phyloP scores from a whole-genome alignment of 2,113 vertebrate species.

The Pelodiscus sinensis region DNA sequence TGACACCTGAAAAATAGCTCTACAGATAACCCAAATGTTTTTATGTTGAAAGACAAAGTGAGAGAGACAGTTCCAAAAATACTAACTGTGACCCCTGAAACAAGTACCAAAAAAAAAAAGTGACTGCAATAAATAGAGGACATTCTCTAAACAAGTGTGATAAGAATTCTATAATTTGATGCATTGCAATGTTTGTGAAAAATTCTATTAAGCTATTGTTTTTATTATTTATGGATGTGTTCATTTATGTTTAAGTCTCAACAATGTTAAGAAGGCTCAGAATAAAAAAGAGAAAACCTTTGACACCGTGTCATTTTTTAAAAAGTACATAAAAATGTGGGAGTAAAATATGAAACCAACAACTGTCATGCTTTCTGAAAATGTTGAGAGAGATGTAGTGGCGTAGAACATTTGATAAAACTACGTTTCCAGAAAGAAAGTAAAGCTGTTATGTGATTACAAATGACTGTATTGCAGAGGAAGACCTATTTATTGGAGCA shows the following conservation, averaged over 20 bases:
- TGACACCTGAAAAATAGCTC: not conserved
- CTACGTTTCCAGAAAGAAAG: slow-evolving; percentile 55
- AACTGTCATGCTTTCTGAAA: slow-evolving; percentile 51
- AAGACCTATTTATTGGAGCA: slow-evolving; percentile 53
- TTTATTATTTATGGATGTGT: not conserved
- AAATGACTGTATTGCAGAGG: slow-evolving; percentile 37
- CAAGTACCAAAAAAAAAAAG: not conserved
- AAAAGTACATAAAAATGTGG: slow-evolving; percentile 45
- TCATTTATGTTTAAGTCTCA: not conserved
- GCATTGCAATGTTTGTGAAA: not conserved
- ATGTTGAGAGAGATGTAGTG: not conserved
- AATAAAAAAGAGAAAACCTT: slow-evolving; percentile 4
- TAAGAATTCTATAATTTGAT: not conserved
- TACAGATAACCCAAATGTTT: not conserved
- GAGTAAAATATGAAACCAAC: slow-evolving; percentile 33
- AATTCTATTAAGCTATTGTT: not conserved
- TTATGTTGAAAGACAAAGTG: not conserved
- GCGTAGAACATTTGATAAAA: slow-evolving; percentile 40
- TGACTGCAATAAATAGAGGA: not conserved
- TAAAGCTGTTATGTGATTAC: slow-evolving; percentile 49
- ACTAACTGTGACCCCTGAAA: not conserved
- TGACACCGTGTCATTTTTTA: slow-evolving; percentile 30
- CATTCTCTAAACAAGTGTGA: not conserved
- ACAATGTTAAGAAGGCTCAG: slow-evolving; percentile 28
- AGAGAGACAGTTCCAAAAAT: not conserved